Base-by-base conservation (phyloP, 2,888 invertebrate species). In the Diarsia mendica region DNA sequence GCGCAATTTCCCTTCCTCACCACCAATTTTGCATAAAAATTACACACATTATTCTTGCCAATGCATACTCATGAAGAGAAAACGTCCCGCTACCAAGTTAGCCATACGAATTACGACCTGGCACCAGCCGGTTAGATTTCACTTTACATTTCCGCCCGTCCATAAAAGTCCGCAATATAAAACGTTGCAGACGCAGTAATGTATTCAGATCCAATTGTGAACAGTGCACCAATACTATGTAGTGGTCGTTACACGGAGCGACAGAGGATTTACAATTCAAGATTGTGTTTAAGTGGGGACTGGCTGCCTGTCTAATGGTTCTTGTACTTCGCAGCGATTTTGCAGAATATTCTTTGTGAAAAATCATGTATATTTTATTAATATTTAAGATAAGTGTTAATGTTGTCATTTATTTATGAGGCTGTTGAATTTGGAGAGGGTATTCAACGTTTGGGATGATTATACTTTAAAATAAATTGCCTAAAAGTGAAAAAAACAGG, bases 141-240 rank as follows among this genome's bases (percentile, higher is more conserved):
- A 87, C 88, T 88, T 83, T 88, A 86, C 89, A 90, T 88, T 89
- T 87, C 85, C 82, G 77, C 61, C 70, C 82, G 82, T 73, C 86
- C 82, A 88, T 88, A 87, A 88, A 85, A 83, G 82, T 86, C 83
- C 77, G 85, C 85, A 89, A 89, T 85, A 86, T 88, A 88, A 90
- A 88, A 87, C 85, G 86, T 82, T 87, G 87, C 84, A 86, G 85
- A 85, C 81, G 81, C 88, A 83, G 89, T 91, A 91, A 92, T 90
- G 91, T 91, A 91, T 91, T 90, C 91, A 85, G 86, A 90, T 89
- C 88, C 90, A 87, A 92, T 90, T 91, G 91, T 90, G 85, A 83
- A 88, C 82, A 83, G 82, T 86, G 88, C 87, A 85, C 85, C 88
- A 80, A 85, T 85, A 80, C 83, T 83, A 84, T 86, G 80, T 83